These are phyloP conservation scores for Falco concolor DNA, from an alignment of 2,797 vertebrate species.

Conservation along the genomic window DNA sequence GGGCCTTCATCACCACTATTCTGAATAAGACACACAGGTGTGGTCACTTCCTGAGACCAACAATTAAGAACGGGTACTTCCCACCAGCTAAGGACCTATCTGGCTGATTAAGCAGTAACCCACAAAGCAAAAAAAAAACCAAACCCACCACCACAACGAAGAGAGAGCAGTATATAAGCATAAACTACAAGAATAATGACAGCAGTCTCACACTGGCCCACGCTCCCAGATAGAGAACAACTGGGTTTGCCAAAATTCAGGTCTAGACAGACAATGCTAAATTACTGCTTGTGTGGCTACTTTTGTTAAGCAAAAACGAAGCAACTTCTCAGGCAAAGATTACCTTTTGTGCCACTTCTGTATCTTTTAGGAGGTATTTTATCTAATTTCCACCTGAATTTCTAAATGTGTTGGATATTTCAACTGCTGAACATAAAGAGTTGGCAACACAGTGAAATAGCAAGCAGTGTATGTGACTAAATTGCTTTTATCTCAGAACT, in stretches of 20 bases:
- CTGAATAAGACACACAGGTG: background rate
- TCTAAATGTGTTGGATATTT: background rate
- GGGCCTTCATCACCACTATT: background rate
- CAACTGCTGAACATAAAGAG: background rate
- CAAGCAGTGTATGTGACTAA: background rate
- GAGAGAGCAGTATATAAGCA: background rate
- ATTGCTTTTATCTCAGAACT: background rate
- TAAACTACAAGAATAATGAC: background rate
- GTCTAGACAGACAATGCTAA: background rate
- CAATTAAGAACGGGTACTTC: background rate
- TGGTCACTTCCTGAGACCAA: background rate
- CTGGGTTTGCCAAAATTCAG: background rate
- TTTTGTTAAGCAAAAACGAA: background rate
- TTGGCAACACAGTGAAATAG: background rate
- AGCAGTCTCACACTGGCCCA: background rate
- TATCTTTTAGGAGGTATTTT: background rate
- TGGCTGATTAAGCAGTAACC: background rate
- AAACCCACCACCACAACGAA: too few species aligned
- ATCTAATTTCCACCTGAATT: background rate
- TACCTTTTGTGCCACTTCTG: background rate
- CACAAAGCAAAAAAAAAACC: background rate
- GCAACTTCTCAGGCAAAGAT: background rate
- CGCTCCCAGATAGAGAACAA: background rate
- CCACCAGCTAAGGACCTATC: background rate
- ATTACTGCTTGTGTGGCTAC: background rate